Evolutionary conservation across 2,113 vertebrate species (phyloP).

Genomic region (Mesitornis unicolor): DNA sequence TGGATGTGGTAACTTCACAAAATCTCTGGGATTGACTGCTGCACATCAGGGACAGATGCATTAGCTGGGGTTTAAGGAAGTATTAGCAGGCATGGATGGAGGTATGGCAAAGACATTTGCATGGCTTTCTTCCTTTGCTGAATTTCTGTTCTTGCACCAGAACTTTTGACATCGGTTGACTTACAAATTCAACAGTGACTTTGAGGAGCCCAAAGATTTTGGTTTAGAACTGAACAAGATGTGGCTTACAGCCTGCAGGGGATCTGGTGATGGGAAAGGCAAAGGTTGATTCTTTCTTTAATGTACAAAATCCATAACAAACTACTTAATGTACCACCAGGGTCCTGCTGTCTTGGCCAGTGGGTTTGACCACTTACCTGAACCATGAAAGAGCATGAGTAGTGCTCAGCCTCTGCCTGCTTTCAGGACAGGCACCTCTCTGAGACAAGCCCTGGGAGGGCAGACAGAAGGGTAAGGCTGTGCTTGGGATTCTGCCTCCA

Average conservation of each 20-base stretch:
- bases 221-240: background rate
- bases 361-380: background rate
- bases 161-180: background rate
- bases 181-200: background rate
- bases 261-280: background rate
- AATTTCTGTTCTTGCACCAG: background rate
- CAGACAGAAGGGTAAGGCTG: background rate
- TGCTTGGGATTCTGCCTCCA: background rate
- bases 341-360: background rate
- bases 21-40: background rate
- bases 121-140: background rate
- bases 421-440: background rate
- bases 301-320: background rate
- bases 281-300: background rate
- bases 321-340: too few species aligned
- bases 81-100: background rate
- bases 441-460: background rate
- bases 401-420: background rate
- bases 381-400: background rate
- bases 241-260: fast-evolving
- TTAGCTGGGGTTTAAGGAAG: background rate
- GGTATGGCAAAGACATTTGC: background rate
- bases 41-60: fast-evolving
- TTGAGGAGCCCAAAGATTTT: background rate
- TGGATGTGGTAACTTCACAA: fast-evolving